These are phyloP conservation scores for Microtus richardsoni DNA, from an alignment of 2,113 vertebrate species.

Conservation along the genomic window DNA sequence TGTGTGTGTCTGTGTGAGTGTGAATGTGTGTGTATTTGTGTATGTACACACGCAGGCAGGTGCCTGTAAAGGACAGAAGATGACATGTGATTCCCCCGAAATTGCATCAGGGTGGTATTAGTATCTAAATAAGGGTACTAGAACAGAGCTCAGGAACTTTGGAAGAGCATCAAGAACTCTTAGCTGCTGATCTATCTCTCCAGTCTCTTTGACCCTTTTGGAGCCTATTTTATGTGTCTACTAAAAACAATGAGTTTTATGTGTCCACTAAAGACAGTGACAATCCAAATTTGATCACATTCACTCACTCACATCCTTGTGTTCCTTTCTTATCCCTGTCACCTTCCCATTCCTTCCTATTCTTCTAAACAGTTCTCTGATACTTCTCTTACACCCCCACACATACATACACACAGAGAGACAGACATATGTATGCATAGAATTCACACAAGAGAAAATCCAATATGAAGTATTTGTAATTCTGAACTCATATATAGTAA, in stretches of 20 bases:
- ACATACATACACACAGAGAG: background rate
- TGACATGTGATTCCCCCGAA: rapidly evolving
- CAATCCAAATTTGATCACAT: background rate
- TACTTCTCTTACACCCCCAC: background rate
- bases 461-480: background rate
- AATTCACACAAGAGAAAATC: background rate
- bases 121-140: background rate
- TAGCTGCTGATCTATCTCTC: background rate
- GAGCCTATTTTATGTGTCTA: background rate
- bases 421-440: background rate
- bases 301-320: background rate
- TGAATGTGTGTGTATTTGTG: background rate
- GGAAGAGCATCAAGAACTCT: background rate
- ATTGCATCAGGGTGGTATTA: background rate
- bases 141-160: background rate
- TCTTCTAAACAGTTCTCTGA: background rate
- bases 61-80: background rate
- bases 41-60: too few species aligned
- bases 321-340: background rate
- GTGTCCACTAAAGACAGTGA: background rate
- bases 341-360: background rate
- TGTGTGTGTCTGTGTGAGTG: background rate
- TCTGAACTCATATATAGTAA: background rate
- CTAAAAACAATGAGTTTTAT: background rate
- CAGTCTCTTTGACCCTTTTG: background rate